Evolutionary conservation across 2,888 invertebrate species (phyloP).

Genomic region (Nemotelus pantherinus): DNA sequence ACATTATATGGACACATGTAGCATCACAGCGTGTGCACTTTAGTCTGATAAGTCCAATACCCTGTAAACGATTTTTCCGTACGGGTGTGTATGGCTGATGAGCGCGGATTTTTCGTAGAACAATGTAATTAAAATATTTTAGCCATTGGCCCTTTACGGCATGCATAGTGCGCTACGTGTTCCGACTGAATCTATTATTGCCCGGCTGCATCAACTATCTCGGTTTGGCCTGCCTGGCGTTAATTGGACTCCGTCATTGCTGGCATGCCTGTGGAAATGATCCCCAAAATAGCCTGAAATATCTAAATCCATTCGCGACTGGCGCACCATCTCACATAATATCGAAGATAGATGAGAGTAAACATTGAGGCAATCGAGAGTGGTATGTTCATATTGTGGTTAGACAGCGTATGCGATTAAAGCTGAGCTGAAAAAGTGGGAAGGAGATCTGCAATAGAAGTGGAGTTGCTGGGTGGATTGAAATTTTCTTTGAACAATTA

Average conservation of each 20-base stretch:
- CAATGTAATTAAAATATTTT: constrained; percentile 36
- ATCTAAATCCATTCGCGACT: constrained; percentile 14
- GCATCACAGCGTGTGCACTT: neutral
- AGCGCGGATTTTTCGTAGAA: constrained; percentile 2
- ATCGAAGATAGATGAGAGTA: constrained; percentile 11
- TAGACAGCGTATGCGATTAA: neutral
- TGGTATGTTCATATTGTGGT: constrained; percentile 20
- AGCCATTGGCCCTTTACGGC: constrained; percentile 26
- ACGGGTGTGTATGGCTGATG: constrained; percentile 3
- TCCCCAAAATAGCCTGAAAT: constrained; percentile 32
- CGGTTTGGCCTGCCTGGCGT: constrained; percentile 8
- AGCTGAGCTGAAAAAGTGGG: no score
- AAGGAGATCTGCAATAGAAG: no score
- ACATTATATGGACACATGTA: neutral
- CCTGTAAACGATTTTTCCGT: neutral
- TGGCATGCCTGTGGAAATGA: constrained; percentile 24
- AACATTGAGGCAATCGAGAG: constrained; percentile 12
- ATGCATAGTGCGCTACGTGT: neutral
- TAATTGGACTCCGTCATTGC: constrained; percentile 36
- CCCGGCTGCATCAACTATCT: neutral
- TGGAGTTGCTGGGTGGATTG: no score
- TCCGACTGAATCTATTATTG: constrained; percentile 21
- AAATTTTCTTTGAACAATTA: no score
- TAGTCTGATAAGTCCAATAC: neutral
- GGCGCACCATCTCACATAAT: neutral